A percentile compares a stretch with the other conserved stretches of the same genome.
Conservation (phyloP, 2,888 invertebrate genomes). For the Sphaeridia pumilis region DNA sequence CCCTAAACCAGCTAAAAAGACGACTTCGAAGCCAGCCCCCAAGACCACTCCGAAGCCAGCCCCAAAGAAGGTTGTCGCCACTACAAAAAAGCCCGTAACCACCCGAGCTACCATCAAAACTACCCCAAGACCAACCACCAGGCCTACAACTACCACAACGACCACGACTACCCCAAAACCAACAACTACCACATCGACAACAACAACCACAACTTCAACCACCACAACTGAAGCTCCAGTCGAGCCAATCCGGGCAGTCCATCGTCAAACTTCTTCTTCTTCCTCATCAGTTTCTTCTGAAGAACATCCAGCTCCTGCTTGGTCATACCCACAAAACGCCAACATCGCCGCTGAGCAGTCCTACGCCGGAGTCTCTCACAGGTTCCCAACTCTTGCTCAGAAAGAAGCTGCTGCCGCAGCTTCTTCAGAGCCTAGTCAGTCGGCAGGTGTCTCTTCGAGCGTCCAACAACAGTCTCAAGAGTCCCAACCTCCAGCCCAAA, state of each 20-base stretch:
- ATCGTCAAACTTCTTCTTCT: neutral
- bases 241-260: slow-evolving; percentile 5
- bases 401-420: neutral
- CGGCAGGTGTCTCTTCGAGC: neutral
- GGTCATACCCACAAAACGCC: neutral
- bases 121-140: slow-evolving; percentile 17
- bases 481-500: slow-evolving; percentile 5
- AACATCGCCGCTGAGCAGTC: slow-evolving; percentile 11
- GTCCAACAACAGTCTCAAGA: slow-evolving; percentile 11
- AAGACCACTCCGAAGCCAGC: neutral
- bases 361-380: slow-evolving; percentile 14
- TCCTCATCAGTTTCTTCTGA: neutral
- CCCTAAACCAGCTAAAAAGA: slow-evolving; percentile 13
- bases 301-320: neutral
- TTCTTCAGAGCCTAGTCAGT: slow-evolving; percentile 7
- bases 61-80: slow-evolving; percentile 2
- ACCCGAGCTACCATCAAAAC: slow-evolving; percentile 3
- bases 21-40: slow-evolving; percentile 3
- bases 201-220: slow-evolving; percentile 3
- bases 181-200: slow-evolving; percentile 10
- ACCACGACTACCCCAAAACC: slow-evolving; percentile 12
- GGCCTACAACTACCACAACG: slow-evolving; percentile 17
- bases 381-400: slow-evolving; percentile 1
- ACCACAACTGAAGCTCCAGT: slow-evolving; percentile 2
- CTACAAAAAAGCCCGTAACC: slow-evolving; percentile 4